Percentiles rank a stretch among this genome's conserved stretches.
Conservation (phyloP, 2,888 invertebrate species). For the Heliconius aoede region DNA sequence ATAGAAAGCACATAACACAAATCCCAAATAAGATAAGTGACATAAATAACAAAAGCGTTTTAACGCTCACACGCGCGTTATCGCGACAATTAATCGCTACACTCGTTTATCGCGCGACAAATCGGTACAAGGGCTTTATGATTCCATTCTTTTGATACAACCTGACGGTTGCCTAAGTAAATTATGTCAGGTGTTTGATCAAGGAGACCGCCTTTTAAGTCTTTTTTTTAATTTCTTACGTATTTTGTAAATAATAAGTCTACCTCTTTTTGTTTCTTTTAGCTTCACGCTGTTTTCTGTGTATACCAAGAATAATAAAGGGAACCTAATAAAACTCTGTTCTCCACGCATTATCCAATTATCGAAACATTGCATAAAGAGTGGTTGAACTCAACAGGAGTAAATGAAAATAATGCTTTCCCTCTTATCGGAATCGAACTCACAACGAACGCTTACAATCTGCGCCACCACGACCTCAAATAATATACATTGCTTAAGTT, state of each 20-base stretch:
- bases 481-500: neutral
- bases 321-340: neutral
- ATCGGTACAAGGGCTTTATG: conserved; percentile 67
- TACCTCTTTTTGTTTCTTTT: neutral
- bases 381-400: neutral
- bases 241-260: too few relatives aligned
- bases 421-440: neutral
- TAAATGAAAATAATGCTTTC: too few relatives aligned
- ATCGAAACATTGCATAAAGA: neutral
- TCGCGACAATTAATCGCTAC: conserved; percentile 70
- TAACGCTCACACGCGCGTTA: conserved; percentile 55
- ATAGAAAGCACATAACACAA: conserved; percentile 28
- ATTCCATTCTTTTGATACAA: conserved; percentile 67
- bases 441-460: neutral
- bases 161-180: conserved; percentile 59
- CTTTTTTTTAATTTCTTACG: neutral
- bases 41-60: conserved; percentile 50
- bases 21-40: conserved; percentile 36
- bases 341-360: neutral
- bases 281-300: neutral
- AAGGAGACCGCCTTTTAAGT: conserved; percentile 23
- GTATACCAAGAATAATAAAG: neutral
- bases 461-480: neutral
- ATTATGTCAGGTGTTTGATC: conserved; percentile 44
- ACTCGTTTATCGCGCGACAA: conserved; percentile 62